Evolutionary conservation across 2,797 vertebrate genomes (phyloP), one percentile per base, ranked within the genome.

Genomic region (Spheniscus humboldti): DNA sequence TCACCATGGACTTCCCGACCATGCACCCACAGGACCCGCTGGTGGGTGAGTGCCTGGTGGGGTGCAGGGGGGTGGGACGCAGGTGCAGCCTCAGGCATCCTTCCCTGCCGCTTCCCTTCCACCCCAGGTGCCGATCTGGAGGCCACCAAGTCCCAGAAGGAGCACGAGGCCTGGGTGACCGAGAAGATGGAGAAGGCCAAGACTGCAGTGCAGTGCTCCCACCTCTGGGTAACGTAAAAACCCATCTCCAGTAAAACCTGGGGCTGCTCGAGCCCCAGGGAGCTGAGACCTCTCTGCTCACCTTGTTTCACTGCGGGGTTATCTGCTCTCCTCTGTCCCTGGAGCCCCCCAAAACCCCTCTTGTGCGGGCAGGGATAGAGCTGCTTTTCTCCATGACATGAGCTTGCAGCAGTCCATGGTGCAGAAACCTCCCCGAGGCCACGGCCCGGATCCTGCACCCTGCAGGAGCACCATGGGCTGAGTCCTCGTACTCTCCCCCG

Each of bases 11-110:
- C 66, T 37, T 68, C 11, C 13, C 13, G 0, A 19, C 9, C 28
- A 14, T 28, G 20, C 24, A 7, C 5, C 0, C 7, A 1, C 18
- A 69, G 0, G 93, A 93, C 0, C 0, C 3, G 1, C 2, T 9
- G 19, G 2, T 1, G 14, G 84, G 94, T 96, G 73, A 96, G 96
- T 88, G 30, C 30, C 39, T 37, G 47, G 14, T 2, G 2, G 47
- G 35, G 68, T 1, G 11, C 17, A 18, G 13, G 33, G 17, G 33
- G 27, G 43, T 41, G 78, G 72, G 30, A 33, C 1, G 7, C 0
- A 20, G 57, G 56, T 1, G 3, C 35, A n/a, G 53, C 23, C 7
- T 0, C 6, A 1, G 45, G 3, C 55, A 24, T 18, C 71, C 67
- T 37, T 19, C 43, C 18, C 18, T 72, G 24, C 10, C 3, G 2